Base-by-base conservation (phyloP, 2,888 invertebrate species). In the Ceramica pisi region DNA sequence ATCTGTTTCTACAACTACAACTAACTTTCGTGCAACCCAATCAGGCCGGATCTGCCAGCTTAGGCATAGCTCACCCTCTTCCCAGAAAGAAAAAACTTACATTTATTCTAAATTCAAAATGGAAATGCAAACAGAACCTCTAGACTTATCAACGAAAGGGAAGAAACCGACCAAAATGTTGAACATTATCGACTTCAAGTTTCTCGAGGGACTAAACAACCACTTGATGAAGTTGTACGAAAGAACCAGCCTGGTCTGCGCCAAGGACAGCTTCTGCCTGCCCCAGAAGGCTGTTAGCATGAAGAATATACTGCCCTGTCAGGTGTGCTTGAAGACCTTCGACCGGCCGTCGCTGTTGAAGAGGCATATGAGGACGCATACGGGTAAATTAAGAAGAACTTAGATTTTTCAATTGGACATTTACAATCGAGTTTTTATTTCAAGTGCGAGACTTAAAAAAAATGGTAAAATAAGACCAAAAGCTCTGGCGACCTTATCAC, bases 311-410 rank as follows among this genome's bases (percentile, higher is more conserved):
- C 87, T 96, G 65, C 95, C 96, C 0, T 97, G 97, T 85, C 97
- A 97, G 55, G 96, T 97, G 0, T 97, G 97, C 84, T 93, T 97
- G 61, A 97, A 97, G 92, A 96, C 97, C 31, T 97, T 97, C 84
- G 97, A 97, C 85, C 92, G 97, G 59, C 97, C 97, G 0, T 97
- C 97, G 1, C 88, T 97, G 70, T 88, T 97, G 78, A 97, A 97
- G 83, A 91, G 97, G 77, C 97, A 97, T 86, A 96, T 97, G 93
- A 92, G 97, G 64, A 97, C 97, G 0, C 97, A 97, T 87, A 97
- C 97, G 71, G 97, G 97, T 96, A 91, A 84, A 16, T 9, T 48
- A 3, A 2, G 2, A 1, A 56, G 5, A 56, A 1, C 12, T 31
- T 12, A 2, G 0, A 0, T 9, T n/a, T 55, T 19, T 19, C 5